Evolutionary conservation across 2,888 invertebrate species (phyloP), one percentile per base, ranked within the genome.

Genomic region (Cecidostiba fungosa): DNA sequence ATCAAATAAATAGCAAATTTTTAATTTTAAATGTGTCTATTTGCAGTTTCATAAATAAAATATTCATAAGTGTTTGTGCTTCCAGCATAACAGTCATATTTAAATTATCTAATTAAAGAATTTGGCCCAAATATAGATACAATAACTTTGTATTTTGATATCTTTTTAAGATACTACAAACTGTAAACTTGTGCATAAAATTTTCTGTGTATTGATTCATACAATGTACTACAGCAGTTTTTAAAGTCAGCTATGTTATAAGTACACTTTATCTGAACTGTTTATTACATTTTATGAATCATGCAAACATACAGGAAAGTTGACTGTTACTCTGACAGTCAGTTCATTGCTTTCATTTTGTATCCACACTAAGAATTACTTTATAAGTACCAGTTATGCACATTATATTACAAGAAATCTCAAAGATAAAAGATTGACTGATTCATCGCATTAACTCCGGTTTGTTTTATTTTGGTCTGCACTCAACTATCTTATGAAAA

Each of bases 301-400:
- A 47, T 23, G 26, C 23, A 14, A 73, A 43, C 26, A 6, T n/a
- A 47, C 26, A 73, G 26, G 14, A 47, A 47, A 73, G 73, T 47
- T 73, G 73, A 73, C 47, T 73, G 47, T 73, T 47, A 26, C 47
- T 26, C 26, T 47, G 23, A 39, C 23, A 73, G 47, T 73, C 47
- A 73, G 43, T 43, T 73, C 73, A 43, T 47, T 73, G 14, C 47
- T 73, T 47, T 73, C 26, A 73, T 73, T 73, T 23, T 47, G 43
- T 29, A 66, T 66, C 12, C n/a, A 16, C 12, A 26, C 26, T 29
- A 66, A 66, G 66, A 66, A 66, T 26, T 12, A 66, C 26, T 66
- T 66, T 29, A 66, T n/a, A 66, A 26, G 66, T 12, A 29, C 59
- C 19, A 59, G 3, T 12, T 66, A 66, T n/a, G n/a, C 1, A 59